Evolutionary conservation across 1,140 invertebrate species (phyloP).

Genomic region (Drosophila athabasca): DNA sequence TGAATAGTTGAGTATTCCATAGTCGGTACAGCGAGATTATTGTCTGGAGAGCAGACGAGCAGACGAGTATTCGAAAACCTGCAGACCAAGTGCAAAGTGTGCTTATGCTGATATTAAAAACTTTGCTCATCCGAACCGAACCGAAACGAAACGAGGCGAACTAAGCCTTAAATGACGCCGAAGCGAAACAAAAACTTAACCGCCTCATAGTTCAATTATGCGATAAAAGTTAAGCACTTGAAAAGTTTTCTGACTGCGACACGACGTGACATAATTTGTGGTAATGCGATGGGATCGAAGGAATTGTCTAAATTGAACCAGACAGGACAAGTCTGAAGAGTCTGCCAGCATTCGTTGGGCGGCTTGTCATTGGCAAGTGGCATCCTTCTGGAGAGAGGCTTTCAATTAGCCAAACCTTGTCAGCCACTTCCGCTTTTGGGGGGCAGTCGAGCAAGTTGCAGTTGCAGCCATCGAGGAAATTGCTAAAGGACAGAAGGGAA

Average conservation of each 20-base stretch:
- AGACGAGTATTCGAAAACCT: background rate
- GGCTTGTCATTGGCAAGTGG: background rate
- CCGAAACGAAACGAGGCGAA: slow-evolving; percentile 14
- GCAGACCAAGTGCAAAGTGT: slow-evolving; percentile 30
- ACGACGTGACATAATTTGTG: slow-evolving; percentile 78
- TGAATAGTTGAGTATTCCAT: too few relatives aligned
- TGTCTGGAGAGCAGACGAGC: slow-evolving; percentile 23
- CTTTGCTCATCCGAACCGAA: slow-evolving; percentile 41
- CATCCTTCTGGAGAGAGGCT: slow-evolving; percentile 5
- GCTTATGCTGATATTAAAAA: slow-evolving; percentile 68
- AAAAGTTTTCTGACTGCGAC: slow-evolving; percentile 60
- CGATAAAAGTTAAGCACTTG: slow-evolving; percentile 65
- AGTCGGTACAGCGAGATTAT: background rate
- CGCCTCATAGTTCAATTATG: slow-evolving; percentile 55
- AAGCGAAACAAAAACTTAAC: slow-evolving; percentile 47
- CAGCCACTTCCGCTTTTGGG: slow-evolving; percentile 31
- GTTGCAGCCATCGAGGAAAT: slow-evolving; percentile 21
- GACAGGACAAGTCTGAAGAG: slow-evolving; percentile 16
- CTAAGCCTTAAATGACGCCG: slow-evolving; percentile 16
- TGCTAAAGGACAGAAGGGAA: slow-evolving; percentile 14
- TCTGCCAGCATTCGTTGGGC: too few relatives aligned
- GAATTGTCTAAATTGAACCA: slow-evolving; percentile 24
- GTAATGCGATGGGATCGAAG: slow-evolving; percentile 58
- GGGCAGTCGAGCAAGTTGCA: slow-evolving; percentile 15
- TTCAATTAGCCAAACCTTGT: slow-evolving; percentile 33